Percentiles rank a stretch among this genome's conserved stretches.
phyloP scores from a whole-genome alignment of 2,888 invertebrate genomes.

The Platycnemis pennipes region DNA sequence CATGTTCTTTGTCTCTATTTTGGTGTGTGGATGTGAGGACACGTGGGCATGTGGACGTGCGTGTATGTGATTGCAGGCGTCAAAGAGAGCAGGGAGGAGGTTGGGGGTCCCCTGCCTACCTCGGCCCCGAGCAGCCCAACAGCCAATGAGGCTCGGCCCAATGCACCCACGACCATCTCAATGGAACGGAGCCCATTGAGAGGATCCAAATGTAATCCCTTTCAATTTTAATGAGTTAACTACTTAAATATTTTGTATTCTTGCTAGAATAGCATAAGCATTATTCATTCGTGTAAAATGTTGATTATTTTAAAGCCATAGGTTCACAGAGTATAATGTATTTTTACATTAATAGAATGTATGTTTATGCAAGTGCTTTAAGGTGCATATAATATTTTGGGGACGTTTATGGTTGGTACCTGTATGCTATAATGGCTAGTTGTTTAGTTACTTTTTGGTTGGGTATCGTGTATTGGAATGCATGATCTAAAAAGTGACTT shows the following conservation, averaged over 20 bases:
- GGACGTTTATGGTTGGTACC: background rate
- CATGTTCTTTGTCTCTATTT: constrained; percentile 38
- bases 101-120: constrained; percentile 83
- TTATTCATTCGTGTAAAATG: background rate
- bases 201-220: constrained; percentile 89
- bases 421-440: background rate
- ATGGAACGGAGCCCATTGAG: constrained; percentile 88
- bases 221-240: constrained; percentile 70
- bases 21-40: background rate
- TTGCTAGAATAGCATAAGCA: background rate
- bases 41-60: constrained; percentile 67
- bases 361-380: background rate
- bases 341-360: background rate
- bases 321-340: background rate
- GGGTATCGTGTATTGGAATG: background rate
- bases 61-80: constrained; percentile 82
- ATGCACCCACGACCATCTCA: constrained; percentile 72
- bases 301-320: constrained; percentile 19
- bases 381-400: background rate
- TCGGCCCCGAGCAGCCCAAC: constrained; percentile 78
- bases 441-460: background rate
- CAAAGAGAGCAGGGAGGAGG: constrained; percentile 79
- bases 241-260: constrained; percentile 70
- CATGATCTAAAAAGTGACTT: background rate
- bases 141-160: constrained; percentile 73